phyloP scores from a whole-genome alignment of 2,888 invertebrate species.

The Cerastis rubricosa region DNA sequence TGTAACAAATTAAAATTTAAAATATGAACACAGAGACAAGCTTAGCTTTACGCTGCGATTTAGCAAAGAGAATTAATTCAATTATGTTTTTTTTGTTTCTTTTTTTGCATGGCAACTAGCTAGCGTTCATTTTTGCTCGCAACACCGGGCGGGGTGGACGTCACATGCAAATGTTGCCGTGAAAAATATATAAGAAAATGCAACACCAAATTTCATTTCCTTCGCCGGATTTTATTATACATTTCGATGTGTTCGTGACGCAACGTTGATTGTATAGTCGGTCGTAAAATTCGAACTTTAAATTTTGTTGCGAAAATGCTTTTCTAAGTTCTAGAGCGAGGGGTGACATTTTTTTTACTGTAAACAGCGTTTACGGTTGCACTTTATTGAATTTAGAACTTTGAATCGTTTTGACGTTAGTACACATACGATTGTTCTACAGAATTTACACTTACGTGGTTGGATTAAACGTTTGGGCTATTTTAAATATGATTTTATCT shows the following conservation, averaged over 20 bases:
- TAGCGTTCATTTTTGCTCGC: slow-evolving; percentile 71
- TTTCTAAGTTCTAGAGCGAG: slow-evolving; percentile 54
- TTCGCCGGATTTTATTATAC: slow-evolving; percentile 81
- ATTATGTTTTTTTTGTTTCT: slow-evolving; percentile 47
- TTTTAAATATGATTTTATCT: background rate
- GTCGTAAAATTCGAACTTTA: slow-evolving; percentile 75
- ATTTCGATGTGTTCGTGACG: slow-evolving; percentile 81
- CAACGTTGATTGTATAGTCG: slow-evolving; percentile 79
- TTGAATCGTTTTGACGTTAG: slow-evolving; percentile 16
- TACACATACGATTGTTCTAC: slow-evolving; percentile 8
- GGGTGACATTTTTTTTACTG: slow-evolving; percentile 45
- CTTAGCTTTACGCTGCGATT: slow-evolving; percentile 61
- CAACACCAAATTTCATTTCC: slow-evolving; percentile 81
- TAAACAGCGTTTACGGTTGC: slow-evolving; percentile 42
- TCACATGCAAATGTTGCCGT: slow-evolving; percentile 79
- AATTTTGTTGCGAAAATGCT: slow-evolving; percentile 65
- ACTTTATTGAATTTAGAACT: slow-evolving; percentile 50
- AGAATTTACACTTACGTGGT: background rate
- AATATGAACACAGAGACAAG: slow-evolving; percentile 64
- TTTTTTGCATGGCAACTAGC: slow-evolving; percentile 56
- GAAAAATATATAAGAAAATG: slow-evolving; percentile 79
- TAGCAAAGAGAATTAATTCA: slow-evolving; percentile 67
- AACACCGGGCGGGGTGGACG: slow-evolving; percentile 72
- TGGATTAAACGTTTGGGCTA: background rate
- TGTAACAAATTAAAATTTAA: slow-evolving; percentile 63